These are phyloP conservation scores for Notechis scutatus DNA, from an alignment of 2,113 vertebrate genomes.

Conservation along the genomic window DNA sequence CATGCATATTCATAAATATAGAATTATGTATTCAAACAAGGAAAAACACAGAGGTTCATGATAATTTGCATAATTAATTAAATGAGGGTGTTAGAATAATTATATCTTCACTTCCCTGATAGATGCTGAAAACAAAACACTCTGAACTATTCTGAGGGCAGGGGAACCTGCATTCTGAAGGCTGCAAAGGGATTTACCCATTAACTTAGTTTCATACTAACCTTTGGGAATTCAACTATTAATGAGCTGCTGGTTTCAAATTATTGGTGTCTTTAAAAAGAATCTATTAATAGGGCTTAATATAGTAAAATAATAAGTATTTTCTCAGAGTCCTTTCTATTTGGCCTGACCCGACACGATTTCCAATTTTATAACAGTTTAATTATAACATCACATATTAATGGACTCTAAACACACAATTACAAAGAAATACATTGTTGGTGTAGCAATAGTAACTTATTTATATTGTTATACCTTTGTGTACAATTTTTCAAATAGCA, in stretches of 20 bases:
- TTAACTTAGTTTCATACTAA: slow-evolving; percentile 12
- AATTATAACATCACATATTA: slow-evolving; percentile 19
- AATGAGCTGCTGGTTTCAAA: slow-evolving; percentile 22
- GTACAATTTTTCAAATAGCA: neutral
- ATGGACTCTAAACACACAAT: neutral
- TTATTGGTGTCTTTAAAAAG: slow-evolving; percentile 24
- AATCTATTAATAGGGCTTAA: slow-evolving; percentile 33
- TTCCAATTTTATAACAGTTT: slow-evolving; percentile 19
- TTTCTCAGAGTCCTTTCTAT: slow-evolving; percentile 28
- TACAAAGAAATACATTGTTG: slow-evolving; percentile 19
- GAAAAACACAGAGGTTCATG: neutral
- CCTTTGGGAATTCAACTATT: slow-evolving; percentile 18
- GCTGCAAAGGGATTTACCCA: slow-evolving; percentile 3
- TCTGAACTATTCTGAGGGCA: slow-evolving; percentile 2
- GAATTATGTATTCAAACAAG: slow-evolving; percentile 34
- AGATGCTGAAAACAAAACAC: slow-evolving; percentile 12
- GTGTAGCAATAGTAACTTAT: slow-evolving; percentile 3
- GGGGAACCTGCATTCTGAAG: neutral
- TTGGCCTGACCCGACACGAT: slow-evolving; percentile 1
- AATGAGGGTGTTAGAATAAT: slow-evolving; percentile 22
- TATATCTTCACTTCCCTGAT: slow-evolving; percentile 33
- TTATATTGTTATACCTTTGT: neutral
- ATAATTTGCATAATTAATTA: slow-evolving; percentile 29
- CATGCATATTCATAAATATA: slow-evolving; percentile 33
- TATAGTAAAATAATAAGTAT: slow-evolving; percentile 8